Evolutionary conservation across 2,113 vertebrate species (phyloP), one percentile per base, ranked within the genome.

Genomic region (Etheostoma cragini): DNA sequence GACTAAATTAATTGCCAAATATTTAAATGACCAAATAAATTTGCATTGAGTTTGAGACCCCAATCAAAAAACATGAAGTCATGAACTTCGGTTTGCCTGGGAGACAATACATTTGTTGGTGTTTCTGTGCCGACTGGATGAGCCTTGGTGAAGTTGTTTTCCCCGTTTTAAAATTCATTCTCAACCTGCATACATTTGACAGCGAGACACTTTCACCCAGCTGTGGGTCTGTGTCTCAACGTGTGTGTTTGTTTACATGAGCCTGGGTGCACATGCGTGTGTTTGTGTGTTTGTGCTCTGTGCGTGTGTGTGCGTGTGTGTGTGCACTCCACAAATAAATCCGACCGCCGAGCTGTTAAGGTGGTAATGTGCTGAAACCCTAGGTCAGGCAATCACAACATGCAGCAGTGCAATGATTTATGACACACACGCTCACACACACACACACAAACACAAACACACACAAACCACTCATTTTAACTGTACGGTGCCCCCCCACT

Each of bases 351-450:
- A 87, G 78, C 76, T 72, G 82, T 73, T 86, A 77, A 77, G 67
- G 78, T 86, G 76, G 82, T 84, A 81, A 90, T 89, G 77, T 19
- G 24, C 33, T 54, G 71, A 74, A 92, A 84, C 71, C 84, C 72
- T 47, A 72, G 89, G 81, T 85, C 88, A 88, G 86, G 83, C 83
- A 89, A 89, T 85, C 87, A 84, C 75, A 86, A 83, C 83, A 81
- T 67, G 77, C 86, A 81, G 65, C 11, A 35, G 76, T 60, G 82
- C 78, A 83, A 49, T 76, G 84, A 90, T 70, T 64, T 69, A 78
- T 46, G 35, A 19, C 49, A 22, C 65, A 69, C 56, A 47, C 65
- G 45, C 45, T 50, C 33, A 78, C 58, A 19, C 30, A 11, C 58
- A 35, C 30, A 6, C 33, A 38, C 38, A 45, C 21, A 45, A 38